These are phyloP conservation scores for Mesorhabditis spiculigera DNA, from an alignment of 2,888 invertebrate genomes.

Conservation along the genomic window DNA sequence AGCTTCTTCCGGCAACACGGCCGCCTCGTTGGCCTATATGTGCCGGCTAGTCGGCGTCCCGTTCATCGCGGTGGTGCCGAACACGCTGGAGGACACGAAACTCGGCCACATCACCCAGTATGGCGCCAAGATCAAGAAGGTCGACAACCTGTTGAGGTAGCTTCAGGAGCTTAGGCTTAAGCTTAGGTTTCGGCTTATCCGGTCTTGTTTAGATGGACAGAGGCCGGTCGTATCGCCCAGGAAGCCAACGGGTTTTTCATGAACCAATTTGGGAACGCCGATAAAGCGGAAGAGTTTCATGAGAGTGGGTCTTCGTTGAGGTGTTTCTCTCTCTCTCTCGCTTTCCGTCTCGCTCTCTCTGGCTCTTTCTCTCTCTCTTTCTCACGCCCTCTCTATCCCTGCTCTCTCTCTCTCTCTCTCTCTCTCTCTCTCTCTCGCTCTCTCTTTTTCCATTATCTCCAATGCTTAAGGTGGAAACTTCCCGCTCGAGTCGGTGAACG, in stretches of 20 bases:
- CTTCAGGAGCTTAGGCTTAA: neutral
- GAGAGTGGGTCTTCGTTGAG: constrained; percentile 24
- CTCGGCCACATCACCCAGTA: constrained; percentile 21
- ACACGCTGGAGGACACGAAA: constrained; percentile 27
- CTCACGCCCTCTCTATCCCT: no score
- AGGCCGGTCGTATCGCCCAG: constrained; percentile 21
- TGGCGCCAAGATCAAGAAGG: constrained; percentile 20
- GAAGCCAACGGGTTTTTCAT: constrained; percentile 36
- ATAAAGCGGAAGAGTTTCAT: constrained; percentile 46
- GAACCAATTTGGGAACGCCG: constrained; percentile 50
- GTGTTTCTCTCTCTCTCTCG: no score
- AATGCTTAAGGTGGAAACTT: constrained; percentile 29
- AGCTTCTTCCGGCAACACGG: constrained; percentile 50
- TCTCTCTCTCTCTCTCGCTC: no score
- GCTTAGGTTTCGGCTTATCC: neutral
- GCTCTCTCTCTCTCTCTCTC: no score
- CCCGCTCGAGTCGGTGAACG: constrained; percentile 29
- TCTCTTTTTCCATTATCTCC: no score
- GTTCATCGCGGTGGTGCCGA: constrained; percentile 40
- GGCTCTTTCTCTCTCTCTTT: no score
- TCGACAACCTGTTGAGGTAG: constrained; percentile 23
- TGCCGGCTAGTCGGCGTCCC: constrained; percentile 34
- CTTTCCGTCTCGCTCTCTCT: no score
- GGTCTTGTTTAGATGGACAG: constrained; percentile 12
- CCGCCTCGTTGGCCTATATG: constrained; percentile 46